phyloP scores from a whole-genome alignment of 2,888 invertebrate species.

The Arge pagana region DNA sequence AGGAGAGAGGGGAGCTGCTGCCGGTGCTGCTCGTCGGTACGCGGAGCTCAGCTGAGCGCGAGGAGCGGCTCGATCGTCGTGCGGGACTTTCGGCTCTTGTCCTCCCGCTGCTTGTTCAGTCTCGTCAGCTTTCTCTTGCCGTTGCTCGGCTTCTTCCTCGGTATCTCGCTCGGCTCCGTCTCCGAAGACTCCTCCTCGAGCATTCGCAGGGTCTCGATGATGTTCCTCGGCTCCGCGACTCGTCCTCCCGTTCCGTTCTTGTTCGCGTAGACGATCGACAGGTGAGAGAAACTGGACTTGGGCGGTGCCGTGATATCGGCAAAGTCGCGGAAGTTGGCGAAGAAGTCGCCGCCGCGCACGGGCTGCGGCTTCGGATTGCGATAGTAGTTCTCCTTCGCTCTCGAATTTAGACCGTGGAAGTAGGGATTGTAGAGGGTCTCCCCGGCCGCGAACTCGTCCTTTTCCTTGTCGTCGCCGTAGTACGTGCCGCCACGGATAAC shows the following conservation, averaged over 20 bases:
- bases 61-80: constrained; percentile 51
- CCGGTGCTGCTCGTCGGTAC: too few species aligned
- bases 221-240: constrained; percentile 73
- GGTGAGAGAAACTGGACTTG: constrained; percentile 80
- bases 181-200: constrained; percentile 67
- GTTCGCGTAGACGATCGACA: constrained; percentile 82
- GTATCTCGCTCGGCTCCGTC: constrained; percentile 44
- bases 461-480: constrained; percentile 69
- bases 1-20: background rate
- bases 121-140: constrained; percentile 52
- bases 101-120: constrained; percentile 53
- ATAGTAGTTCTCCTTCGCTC: constrained; percentile 71
- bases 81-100: constrained; percentile 52
- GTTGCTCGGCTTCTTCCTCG: constrained; percentile 52
- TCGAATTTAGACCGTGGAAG: constrained; percentile 70
- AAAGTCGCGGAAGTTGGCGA: constrained; percentile 88
- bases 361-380: constrained; percentile 76
- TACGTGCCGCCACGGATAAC: constrained; percentile 87
- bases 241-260: constrained; percentile 71
- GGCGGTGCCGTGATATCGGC: constrained; percentile 87
- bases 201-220: constrained; percentile 78
- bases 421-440: constrained; percentile 66
- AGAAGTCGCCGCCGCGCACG: constrained; percentile 74
- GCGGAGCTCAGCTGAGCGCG: constrained; percentile 50
- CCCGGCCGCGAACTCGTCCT: constrained; percentile 66